Conservation (phyloP, 2,888 invertebrate genomes). For the Macrostomum cliftonense region DNA sequence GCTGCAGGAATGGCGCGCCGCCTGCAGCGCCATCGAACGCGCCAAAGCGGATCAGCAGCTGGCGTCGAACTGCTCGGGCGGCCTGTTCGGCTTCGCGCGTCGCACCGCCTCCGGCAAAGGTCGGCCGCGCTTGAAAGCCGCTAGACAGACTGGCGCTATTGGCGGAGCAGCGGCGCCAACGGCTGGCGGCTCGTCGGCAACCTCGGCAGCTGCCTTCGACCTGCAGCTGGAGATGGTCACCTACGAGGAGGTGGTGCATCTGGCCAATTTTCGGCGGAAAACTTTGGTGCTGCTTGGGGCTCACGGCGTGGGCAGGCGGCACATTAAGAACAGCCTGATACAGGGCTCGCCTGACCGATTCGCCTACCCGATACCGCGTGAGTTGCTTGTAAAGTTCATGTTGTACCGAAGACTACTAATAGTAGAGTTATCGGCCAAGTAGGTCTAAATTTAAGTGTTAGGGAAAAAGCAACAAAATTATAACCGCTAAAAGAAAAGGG, state of each 20-base stretch:
- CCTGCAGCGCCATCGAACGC: slow-evolving; percentile 80
- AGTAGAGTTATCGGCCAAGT: too few relatives aligned
- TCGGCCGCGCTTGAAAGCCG: too few relatives aligned
- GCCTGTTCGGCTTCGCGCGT: too few relatives aligned
- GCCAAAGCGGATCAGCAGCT: slow-evolving; percentile 49
- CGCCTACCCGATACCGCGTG: slow-evolving; percentile 98
- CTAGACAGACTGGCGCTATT: too few relatives aligned
- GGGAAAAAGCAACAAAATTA: too few relatives aligned
- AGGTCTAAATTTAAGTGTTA: too few relatives aligned
- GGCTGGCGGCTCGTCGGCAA: too few relatives aligned
- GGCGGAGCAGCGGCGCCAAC: too few relatives aligned
- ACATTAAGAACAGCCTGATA: slow-evolving; percentile 96
- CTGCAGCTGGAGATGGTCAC: slow-evolving; percentile 96
- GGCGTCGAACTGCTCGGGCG: slow-evolving; percentile 40
- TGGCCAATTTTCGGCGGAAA: slow-evolving; percentile 49
- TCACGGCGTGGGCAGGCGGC: slow-evolving; percentile 90
- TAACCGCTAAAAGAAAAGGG: too few relatives aligned
- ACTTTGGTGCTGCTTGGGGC: slow-evolving; percentile 51
- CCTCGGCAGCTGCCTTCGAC: slow-evolving; percentile 64
- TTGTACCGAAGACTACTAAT: too few relatives aligned
- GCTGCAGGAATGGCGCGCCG: slow-evolving; percentile 90
- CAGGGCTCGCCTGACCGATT: slow-evolving; percentile 92
- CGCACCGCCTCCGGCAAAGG: too few relatives aligned
- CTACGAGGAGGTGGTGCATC: slow-evolving; percentile 91
- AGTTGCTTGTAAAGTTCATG: too few relatives aligned